Base-by-base conservation (phyloP, 2,797 vertebrate species). In the Chromis chromis region DNA sequence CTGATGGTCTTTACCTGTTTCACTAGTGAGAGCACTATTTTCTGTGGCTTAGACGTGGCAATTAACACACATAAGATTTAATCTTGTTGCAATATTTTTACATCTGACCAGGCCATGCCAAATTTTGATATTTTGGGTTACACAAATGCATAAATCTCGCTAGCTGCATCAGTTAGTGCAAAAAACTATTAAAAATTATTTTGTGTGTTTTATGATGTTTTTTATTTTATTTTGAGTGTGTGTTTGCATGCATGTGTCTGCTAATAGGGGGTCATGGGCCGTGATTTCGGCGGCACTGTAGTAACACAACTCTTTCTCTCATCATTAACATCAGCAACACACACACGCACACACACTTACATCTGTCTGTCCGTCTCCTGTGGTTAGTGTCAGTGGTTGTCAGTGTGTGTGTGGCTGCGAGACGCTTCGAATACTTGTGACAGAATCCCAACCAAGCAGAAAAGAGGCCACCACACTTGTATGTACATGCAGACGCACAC, bases 361-460 rank as follows among this genome's bases (percentile, higher is more conserved):
- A 76, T 87, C 66, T 83, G 81, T 86, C 86, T 79, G 75, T 90
- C 78, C 70, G 56, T 88, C 85, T 80, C 83, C 76, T 79, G 74
- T 6, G 71, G 85, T 90, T 80, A 83, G 81, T 79, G 77, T 88
- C 81, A 87, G 73, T 42, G 77, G 66, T 74, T 80, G 83, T 92
- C 88, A 88, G 88, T 61, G 79, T 85, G 74, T 84, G 85, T 82
- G 78, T 88, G 87, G 73, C 79, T 81, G 74, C 2, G 46, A 76
- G 74, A 80, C 75, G 72, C 77, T 63, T 82, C 84, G 85, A 92
- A 90, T 84, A 79, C 89, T 93, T 95, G 89, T 93, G 93, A 94
- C 93, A 93, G 89, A 82, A 84, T 88, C 89, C 71, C 90, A 91
- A 81, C 92, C 89, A 93, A 92, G 94, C 91, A 92, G 91, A 94